These are phyloP conservation scores for Cyprinodon brontotheroides DNA, from an alignment of 2,113 vertebrate genomes.

Conservation along the genomic window DNA sequence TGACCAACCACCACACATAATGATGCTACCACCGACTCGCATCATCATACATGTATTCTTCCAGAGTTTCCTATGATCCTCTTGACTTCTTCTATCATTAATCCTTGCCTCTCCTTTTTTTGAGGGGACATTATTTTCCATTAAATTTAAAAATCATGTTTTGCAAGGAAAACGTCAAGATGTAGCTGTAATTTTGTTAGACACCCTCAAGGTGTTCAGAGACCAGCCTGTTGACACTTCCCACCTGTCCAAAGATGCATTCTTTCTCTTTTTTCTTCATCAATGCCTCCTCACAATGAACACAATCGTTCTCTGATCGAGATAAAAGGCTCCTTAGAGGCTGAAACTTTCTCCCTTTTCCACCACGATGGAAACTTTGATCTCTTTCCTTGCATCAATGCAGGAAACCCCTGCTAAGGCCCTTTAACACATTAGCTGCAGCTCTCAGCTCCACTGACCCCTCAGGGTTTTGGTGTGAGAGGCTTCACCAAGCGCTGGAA, in stretches of 20 bases:
- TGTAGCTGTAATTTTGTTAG: neutral
- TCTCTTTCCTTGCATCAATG: conserved; percentile 63
- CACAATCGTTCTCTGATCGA: conserved; percentile 66
- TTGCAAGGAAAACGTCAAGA: too few relatives aligned
- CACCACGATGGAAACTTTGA: conserved; percentile 78
- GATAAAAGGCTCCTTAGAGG: conserved; percentile 77
- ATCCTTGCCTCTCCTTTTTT: too few relatives aligned
- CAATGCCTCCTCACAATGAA: neutral
- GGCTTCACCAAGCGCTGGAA: conserved; percentile 68
- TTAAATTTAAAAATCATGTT: too few relatives aligned
- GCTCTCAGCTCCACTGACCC: conserved; percentile 78
- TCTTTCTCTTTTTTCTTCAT: conserved; percentile 46
- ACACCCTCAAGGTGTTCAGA: neutral
- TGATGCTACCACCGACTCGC: too few relatives aligned
- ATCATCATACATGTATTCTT: too few relatives aligned
- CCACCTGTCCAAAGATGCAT: conserved; percentile 66
- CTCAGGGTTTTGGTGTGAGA: conserved; percentile 71
- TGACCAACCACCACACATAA: too few relatives aligned
- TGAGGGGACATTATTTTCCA: too few relatives aligned
- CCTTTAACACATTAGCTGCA: conserved; percentile 76
- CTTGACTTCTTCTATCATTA: too few relatives aligned
- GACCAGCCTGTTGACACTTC: conserved; percentile 51
- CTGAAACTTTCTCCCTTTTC: conserved; percentile 80
- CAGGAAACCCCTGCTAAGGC: conserved; percentile 78
- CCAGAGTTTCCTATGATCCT: too few relatives aligned